Evolutionary conservation across 2,888 invertebrate genomes (phyloP), one percentile per base, ranked within the genome.

Genomic region (Dasypolia templi): DNA sequence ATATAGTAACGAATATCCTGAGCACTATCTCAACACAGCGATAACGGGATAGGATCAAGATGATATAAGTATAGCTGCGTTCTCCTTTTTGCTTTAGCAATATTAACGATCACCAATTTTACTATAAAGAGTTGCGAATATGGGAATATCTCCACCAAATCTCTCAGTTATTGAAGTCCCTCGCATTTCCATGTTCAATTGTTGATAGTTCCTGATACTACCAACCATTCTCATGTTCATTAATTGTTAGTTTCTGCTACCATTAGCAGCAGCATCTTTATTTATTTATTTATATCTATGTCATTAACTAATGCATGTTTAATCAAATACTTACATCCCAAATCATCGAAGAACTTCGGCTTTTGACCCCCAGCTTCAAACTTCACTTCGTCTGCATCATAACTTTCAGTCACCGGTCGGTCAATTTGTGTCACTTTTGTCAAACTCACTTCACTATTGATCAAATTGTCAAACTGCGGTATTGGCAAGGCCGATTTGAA

Each of bases 311-410:
- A 39, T 26, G 29, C 22, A 0, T 22, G 14, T 58, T 35, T 6
- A 51, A 42, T 35, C 0, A 39, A 56, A 32, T 95, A 97, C 98
- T 97, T 96, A 97, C 98, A 92, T 89, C 97, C 97, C 75, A 97
- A 91, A 88, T 97, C 97, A 89, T 97, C 97, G 86, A 97, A 97
- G 88, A 98, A 97, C 91, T 97, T 97, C n/a, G 97, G 93, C 76
- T 94, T 95, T 46, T 91, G 91, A 11, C 88, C 89, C 0, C 26
- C 84, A 49, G 77, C 71, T 55, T 85, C 79, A 12, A 87, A 81
- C 44, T 75, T 81, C 69, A 82, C 64, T 82, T 75, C 78, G 35
- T 87, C 79, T 12, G 72, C 79, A 49, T 85, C 79, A 58, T 79
- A 75, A 58, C 17, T 70, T 17, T 78, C 81, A 35, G 78, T 80